Base-by-base conservation (phyloP, 2,797 vertebrate species). In the Ptychobarbus kaznakovi region DNA sequence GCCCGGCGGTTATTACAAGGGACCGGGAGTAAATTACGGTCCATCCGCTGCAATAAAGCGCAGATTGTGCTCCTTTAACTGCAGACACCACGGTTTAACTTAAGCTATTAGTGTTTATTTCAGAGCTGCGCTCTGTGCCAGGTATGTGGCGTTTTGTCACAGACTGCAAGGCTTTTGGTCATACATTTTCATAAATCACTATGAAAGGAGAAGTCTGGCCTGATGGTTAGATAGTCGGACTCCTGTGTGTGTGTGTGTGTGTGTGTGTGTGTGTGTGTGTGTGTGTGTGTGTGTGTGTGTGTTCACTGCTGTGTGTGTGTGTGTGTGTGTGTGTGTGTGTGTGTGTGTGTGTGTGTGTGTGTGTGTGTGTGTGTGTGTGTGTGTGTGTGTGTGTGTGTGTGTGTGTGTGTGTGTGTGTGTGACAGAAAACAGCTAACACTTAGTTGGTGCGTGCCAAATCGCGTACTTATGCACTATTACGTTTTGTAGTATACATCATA, bases 1-100 rank as follows among this genome's bases (percentile, higher is more conserved):
- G 95, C 95, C 92, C 94, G 96, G 93, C 95, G 91, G 95, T 95
- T 95, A 94, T 92, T 92, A 93, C 80, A 96, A 95, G 96, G 96
- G 96, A 96, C 92, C 93, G 93, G 93, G 94, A 93, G 93, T 91
- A 96, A 96, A 93, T 95, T 95, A 35, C 49, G 13, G 13, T 16
- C 92, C 92, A 89, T 68, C 90, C 91, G 91, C 85, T 92, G 89
- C 88, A 25, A 80, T 38, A 42, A 53, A 78, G 73, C 82, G 69
- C 89, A 91, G 87, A 92, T 91, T 66, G 35, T 88, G 89, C 90
- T 76, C 76, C 61, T 78, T 76, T 65, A 83, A 68, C 12, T 77
- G 15, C 63, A 75, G 56, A 74, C 81, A 49, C 4, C 40, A 74
- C 70, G 51, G 25, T 74, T 46, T 49, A 38, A 46, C 69, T 82